Percentiles rank a stretch among this genome's conserved stretches.
Conservation (phyloP, 64 coral and sea anemone species). For the Montipora foliosa region DNA sequence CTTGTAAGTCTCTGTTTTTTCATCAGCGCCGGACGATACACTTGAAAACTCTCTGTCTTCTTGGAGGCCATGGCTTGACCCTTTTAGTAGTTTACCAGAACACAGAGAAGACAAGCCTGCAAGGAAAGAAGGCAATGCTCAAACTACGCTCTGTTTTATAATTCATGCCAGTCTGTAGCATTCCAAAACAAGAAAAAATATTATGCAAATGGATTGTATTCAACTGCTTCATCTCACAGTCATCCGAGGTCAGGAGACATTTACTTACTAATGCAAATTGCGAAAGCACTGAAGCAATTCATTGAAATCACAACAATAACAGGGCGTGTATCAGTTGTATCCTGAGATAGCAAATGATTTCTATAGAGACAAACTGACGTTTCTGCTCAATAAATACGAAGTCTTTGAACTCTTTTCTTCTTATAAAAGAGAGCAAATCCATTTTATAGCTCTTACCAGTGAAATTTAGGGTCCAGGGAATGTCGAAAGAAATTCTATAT, state of each 20-base stretch:
- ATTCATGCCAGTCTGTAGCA: conserved; percentile 33
- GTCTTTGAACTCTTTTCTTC: background rate
- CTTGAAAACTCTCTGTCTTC: conserved; percentile 40
- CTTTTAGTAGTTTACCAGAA: too few species aligned
- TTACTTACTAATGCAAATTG: conserved; percentile 18
- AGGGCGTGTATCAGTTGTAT: background rate
- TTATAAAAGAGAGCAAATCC: background rate
- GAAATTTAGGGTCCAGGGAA: background rate
- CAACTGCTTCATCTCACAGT: background rate
- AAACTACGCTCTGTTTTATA: conserved; percentile 2
- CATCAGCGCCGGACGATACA: background rate
- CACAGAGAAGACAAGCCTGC: conserved; percentile 3
- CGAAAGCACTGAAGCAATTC: background rate
- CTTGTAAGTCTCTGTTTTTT: conserved; percentile 56
- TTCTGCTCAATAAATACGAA: background rate
- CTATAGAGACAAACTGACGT: background rate
- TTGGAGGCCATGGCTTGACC: conserved; percentile 1
- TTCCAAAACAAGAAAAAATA: conserved; percentile 26
- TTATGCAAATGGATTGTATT: conserved; percentile 23
- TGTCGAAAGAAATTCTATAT: too few species aligned
- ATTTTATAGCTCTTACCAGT: background rate
- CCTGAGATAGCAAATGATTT: background rate
- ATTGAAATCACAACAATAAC: background rate
- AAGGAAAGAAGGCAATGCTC: background rate
- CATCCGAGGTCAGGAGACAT: background rate